A percentile compares a stretch with the other conserved stretches of the same genome.
Evolutionary conservation across 2,797 vertebrate species (phyloP).

Genomic region (Choloepus didactylus): DNA sequence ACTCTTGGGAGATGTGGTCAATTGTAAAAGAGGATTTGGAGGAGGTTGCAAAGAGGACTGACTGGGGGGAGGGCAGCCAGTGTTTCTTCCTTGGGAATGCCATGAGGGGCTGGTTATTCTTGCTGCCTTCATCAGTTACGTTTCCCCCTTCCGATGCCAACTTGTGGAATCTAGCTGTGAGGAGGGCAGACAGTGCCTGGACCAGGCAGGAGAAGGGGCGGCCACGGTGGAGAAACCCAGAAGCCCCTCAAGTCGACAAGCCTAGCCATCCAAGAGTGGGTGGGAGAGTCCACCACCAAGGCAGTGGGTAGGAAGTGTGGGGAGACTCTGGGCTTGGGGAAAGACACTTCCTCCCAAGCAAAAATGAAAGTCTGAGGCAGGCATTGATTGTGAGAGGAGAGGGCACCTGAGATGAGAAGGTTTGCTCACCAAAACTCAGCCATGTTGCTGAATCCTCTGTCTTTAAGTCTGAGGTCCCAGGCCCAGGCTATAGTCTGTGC

Average conservation of each 20-base stretch:
- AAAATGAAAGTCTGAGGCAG: not conserved
- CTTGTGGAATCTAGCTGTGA: not conserved
- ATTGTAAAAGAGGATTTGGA: not conserved
- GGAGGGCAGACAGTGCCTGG: not conserved
- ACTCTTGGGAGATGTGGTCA: not conserved
- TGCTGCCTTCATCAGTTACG: not conserved
- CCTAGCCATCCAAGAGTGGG: not conserved
- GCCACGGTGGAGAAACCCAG: not conserved
- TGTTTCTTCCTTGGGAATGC: not conserved
- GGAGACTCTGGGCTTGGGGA: not conserved
- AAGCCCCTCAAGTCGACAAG: not conserved
- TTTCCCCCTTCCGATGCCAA: not conserved
- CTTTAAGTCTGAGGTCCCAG: not conserved
- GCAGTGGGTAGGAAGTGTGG: rapidly evolving
- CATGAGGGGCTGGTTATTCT: not conserved
- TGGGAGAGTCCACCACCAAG: no score
- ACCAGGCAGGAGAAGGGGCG: not conserved
- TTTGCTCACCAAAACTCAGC: no score
- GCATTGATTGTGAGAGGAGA: not conserved
- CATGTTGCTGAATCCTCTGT: not conserved
- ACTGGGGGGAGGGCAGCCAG: not conserved
- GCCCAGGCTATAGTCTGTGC: not conserved
- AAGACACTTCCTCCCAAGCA: not conserved
- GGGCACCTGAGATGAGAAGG: no score
- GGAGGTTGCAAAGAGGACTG: not conserved